phyloP scores from a whole-genome alignment of 2,113 vertebrate genomes.

The Nycticebus coucang region DNA sequence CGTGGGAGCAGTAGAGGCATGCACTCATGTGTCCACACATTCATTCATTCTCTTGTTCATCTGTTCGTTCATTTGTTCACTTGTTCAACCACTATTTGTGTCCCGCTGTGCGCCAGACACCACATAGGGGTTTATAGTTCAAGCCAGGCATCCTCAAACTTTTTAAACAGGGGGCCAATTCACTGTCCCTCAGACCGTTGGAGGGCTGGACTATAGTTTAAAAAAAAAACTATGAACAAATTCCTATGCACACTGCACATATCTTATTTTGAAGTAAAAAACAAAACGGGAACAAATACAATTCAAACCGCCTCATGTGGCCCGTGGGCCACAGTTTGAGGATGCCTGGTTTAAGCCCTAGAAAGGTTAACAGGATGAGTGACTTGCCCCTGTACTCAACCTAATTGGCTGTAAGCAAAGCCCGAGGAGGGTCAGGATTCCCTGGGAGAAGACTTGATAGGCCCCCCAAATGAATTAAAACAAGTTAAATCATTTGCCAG shows the following conservation, averaged over 20 bases:
- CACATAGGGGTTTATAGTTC: accelerated
- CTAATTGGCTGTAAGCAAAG: background rate
- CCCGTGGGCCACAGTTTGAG: too few relatives aligned
- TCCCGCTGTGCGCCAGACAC: background rate
- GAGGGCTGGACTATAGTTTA: too few relatives aligned
- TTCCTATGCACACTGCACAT: too few relatives aligned
- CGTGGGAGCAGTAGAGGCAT: accelerated
- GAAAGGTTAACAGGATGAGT: background rate
- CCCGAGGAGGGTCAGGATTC: background rate
- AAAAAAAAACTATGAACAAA: too few relatives aligned
- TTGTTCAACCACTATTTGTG: background rate
- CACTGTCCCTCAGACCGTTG: too few relatives aligned
- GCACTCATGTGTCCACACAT: accelerated
- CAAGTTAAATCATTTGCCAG: slow-evolving; percentile 80
- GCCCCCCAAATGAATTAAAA: background rate
- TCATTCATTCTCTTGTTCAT: background rate
- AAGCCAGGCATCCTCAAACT: too few relatives aligned
- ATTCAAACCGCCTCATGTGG: too few relatives aligned
- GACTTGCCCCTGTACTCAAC: background rate
- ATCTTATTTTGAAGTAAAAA: too few relatives aligned
- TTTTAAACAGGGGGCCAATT: too few relatives aligned
- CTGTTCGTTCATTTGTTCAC: background rate
- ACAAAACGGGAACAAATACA: too few relatives aligned
- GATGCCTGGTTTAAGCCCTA: background rate
- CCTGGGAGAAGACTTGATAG: background rate